Percentiles rank a stretch among this genome's conserved stretches.
Evolutionary conservation across 2,113 vertebrate species (phyloP).

Genomic region (Podocnemis expansa): DNA sequence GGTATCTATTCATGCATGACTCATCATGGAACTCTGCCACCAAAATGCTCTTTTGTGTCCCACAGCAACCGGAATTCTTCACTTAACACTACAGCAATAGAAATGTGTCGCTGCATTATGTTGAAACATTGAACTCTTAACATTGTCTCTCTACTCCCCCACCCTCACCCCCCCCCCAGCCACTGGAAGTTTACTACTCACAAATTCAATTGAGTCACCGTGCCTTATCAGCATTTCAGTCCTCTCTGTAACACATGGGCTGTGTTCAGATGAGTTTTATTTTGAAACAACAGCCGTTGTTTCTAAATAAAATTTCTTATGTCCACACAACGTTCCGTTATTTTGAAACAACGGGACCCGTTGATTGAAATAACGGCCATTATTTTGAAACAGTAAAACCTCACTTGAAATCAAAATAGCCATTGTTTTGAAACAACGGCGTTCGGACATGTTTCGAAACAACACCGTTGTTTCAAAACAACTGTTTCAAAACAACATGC

Average conservation of each 20-base stretch:
- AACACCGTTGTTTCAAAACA: too few relatives aligned
- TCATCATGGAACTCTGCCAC: neutral
- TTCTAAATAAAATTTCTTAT: too few relatives aligned
- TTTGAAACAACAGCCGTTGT: too few relatives aligned
- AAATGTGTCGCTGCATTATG: neutral
- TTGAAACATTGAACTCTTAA: neutral
- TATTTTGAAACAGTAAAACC: too few relatives aligned
- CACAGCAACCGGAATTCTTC: neutral
- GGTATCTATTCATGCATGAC: neutral
- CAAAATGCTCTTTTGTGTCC: neutral
- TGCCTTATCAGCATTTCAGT: neutral
- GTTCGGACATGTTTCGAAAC: too few relatives aligned
- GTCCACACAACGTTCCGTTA: too few relatives aligned
- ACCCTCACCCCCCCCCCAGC: neutral
- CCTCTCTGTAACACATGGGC: neutral
- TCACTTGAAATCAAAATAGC: too few relatives aligned
- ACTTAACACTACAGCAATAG: neutral
- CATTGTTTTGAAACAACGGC: too few relatives aligned
- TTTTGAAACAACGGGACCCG: too few relatives aligned
- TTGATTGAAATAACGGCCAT: too few relatives aligned
- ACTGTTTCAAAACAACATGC: too few relatives aligned
- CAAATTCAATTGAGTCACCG: neutral
- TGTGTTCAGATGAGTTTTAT: too few relatives aligned
- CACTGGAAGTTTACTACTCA: neutral
- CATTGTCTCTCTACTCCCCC: neutral